phyloP scores from a whole-genome alignment of 2,113 vertebrate genomes.

The Phocoena sinus region DNA sequence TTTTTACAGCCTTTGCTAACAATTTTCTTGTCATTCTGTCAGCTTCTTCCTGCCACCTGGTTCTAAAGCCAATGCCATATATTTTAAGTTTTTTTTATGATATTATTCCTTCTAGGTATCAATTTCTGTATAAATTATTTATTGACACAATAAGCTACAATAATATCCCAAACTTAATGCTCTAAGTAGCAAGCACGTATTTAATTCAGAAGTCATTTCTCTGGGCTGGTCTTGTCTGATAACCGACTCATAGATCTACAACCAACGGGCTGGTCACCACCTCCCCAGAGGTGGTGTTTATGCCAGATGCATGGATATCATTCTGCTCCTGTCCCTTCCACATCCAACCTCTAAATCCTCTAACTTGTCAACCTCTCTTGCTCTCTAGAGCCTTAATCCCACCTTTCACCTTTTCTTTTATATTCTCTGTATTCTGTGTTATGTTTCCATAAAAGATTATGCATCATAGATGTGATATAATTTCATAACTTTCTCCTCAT shows the following conservation, averaged over 20 bases:
- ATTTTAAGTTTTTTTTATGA: neutral
- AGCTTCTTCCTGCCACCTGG: neutral
- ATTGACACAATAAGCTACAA: neutral
- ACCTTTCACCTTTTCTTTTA: too few species aligned
- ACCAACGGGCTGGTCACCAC: neutral
- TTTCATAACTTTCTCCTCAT: too few species aligned
- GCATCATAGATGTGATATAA: too few species aligned
- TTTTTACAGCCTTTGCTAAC: neutral
- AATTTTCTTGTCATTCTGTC: neutral
- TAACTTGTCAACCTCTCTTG: too few species aligned
- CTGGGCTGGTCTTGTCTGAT: neutral
- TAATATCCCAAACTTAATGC: neutral
- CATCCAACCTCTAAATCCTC: too few species aligned
- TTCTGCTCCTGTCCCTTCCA: too few species aligned
- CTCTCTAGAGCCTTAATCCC: too few species aligned
- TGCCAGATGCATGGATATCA: too few species aligned
- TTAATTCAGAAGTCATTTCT: neutral
- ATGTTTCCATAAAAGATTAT: too few species aligned
- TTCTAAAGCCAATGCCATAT: neutral
- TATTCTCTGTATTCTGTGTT: too few species aligned
- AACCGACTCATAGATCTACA: accelerated
- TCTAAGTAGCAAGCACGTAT: neutral
- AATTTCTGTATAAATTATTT: neutral
- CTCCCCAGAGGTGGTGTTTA: too few species aligned
- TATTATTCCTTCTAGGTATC: neutral